Base-by-base conservation (phyloP, 2,888 invertebrate species). In the Atherix ibis region DNA sequence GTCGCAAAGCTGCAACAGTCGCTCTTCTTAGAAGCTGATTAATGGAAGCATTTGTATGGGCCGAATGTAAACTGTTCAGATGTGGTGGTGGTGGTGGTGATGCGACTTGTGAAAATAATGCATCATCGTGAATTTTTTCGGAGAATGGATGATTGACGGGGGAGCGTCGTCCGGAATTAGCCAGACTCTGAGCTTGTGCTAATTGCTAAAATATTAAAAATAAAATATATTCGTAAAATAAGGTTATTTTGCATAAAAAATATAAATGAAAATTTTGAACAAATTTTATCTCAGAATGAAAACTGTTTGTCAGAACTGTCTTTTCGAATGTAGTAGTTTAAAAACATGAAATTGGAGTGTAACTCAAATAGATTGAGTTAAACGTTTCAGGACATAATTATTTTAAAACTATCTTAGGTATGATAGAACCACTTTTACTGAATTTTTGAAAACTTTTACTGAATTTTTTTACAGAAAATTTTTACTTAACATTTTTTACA, bases 1-100 rank as follows among this genome's bases (percentile, higher is more conserved):
- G 49, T 16, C 54, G 47, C 33, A 52, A 43, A 40, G 53, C 45
- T 62, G 50, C 39, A 63, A 68, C 38, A 62, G 70, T 40, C 64
- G 67, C 39, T 43, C 79, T 70, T 50, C 79, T 71, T 51, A 79
- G 64, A 50, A 77, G 66, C 46, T 74, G 75, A 50, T 73, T 73
- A 35, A 73, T 68, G 49, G 70, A 68, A 19, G 41, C 29, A 35
- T 40, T 42, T 32, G 38, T 32, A 31, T 36, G 36, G 17, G 41
- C 29, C 41, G 63, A 63, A 44, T 46, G 66, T 50, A 51, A 70
- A 52, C 54, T 62, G 31, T 62, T 56, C 22, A 63, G 63, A 35
- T 73, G 68, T 50, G 70, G 68, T 45, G 73, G 68, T 49, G 71
- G 70, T 45, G 73, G 68, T 38, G 73, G 65, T 4, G 69, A 62